Conservation (phyloP, 2,888 invertebrate species). For the Psylliodes chrysocephalus region DNA sequence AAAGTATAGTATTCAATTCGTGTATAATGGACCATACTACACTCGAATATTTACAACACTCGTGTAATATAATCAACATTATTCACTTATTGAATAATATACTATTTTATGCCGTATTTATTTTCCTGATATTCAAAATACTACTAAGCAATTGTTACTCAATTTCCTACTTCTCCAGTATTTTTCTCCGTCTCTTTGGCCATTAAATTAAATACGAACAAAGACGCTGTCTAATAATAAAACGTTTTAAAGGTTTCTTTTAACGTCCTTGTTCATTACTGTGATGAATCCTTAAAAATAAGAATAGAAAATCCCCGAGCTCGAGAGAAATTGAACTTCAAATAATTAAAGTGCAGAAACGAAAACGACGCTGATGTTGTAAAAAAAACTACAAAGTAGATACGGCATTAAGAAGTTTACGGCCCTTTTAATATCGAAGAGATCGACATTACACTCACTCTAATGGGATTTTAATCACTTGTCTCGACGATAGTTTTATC, state of each 20-base stretch:
- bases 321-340: slow-evolving; percentile 2
- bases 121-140: too few species aligned
- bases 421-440: not conserved
- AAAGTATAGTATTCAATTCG: too few species aligned
- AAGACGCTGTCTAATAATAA: slow-evolving; percentile 12
- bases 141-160: not conserved
- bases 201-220: slow-evolving; percentile 6
- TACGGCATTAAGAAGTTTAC: not conserved
- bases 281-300: slow-evolving; percentile 15
- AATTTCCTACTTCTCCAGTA: not conserved
- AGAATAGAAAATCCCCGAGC: slow-evolving; percentile 7
- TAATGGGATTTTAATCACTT: too few species aligned
- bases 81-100: too few species aligned
- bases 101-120: too few species aligned
- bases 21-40: too few species aligned
- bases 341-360: slow-evolving; percentile 6
- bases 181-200: not conserved
- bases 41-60: too few species aligned
- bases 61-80: too few species aligned
- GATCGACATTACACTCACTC: not conserved
- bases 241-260: slow-evolving; percentile 20
- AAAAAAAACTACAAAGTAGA: slow-evolving; percentile 8
- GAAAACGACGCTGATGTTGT: not conserved
- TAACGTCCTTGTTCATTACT: slow-evolving; percentile 21
- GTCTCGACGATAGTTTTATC: too few species aligned